Conservation (phyloP, 2,888 invertebrate genomes). For the Deilephila porcellus region DNA sequence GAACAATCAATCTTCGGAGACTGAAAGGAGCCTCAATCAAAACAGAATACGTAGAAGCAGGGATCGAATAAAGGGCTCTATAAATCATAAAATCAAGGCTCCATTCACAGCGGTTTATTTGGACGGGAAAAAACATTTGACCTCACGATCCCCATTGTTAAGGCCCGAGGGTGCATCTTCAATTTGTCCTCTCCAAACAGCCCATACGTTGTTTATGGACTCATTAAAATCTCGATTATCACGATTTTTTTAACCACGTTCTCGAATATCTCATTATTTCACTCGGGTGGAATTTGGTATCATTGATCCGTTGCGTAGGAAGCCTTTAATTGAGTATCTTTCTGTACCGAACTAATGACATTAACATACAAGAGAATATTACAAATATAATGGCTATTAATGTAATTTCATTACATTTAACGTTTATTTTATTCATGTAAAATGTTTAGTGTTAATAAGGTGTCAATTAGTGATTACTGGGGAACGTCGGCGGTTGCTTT, state of each 20-base stretch:
- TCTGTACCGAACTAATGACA: slow-evolving; percentile 60
- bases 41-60: slow-evolving; percentile 80
- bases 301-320: slow-evolving; percentile 63
- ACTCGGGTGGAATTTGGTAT: slow-evolving; percentile 47
- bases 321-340: slow-evolving; percentile 70
- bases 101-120: slow-evolving; percentile 80
- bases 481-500: slow-evolving; percentile 21
- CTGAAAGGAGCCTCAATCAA: slow-evolving; percentile 83
- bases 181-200: slow-evolving; percentile 80
- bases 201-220: slow-evolving; percentile 77
- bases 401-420: slow-evolving; percentile 51
- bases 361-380: slow-evolving; percentile 55
- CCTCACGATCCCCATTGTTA: slow-evolving; percentile 73
- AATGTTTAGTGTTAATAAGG: slow-evolving; percentile 34
- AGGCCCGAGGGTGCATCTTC: slow-evolving; percentile 70
- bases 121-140: slow-evolving; percentile 72
- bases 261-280: slow-evolving; percentile 34
- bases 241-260: slow-evolving; percentile 46
- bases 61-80: slow-evolving; percentile 78
- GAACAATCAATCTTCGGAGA: slow-evolving; percentile 81
- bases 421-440: slow-evolving; percentile 49
- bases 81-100: slow-evolving; percentile 84
- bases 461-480: slow-evolving; percentile 28
- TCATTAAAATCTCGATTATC: slow-evolving; percentile 81
- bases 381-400: slow-evolving; percentile 56